These are phyloP conservation scores for Petrocephalus sullivani DNA, from an alignment of 2,797 vertebrate genomes.

Conservation along the genomic window DNA sequence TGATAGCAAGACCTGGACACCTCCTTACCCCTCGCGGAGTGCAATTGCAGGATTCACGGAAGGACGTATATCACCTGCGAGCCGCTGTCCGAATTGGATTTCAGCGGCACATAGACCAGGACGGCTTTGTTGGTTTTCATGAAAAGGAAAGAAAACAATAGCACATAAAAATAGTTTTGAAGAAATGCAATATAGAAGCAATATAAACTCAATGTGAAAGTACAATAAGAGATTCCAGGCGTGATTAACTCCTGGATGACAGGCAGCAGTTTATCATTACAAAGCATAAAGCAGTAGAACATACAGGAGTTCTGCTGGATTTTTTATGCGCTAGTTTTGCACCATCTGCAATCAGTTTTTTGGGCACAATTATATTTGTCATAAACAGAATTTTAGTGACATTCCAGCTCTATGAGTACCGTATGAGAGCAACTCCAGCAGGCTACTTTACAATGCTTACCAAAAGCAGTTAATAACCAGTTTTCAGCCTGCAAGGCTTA, in stretches of 20 bases:
- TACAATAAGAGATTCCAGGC: not conserved
- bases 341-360: not conserved
- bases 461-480: not conserved
- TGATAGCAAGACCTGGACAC: constrained; percentile 35
- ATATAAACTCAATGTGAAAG: not conserved
- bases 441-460: not conserved
- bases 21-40: not conserved
- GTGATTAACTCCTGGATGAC: not conserved
- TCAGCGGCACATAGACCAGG: not conserved
- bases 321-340: not conserved
- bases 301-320: not conserved
- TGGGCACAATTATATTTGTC: not conserved
- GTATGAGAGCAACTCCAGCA: not conserved
- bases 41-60: not conserved
- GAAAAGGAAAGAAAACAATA: not conserved
- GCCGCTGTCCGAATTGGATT: not conserved
- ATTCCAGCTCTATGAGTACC: not conserved
- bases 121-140: not conserved
- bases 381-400: constrained; percentile 1
- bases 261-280: not conserved
- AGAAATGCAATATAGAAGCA: not conserved
- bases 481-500: not conserved
- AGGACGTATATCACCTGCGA: not conserved
- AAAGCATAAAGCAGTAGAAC: not conserved
- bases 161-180: not conserved